These are phyloP conservation scores for Itoplectis maculator DNA, from an alignment of 2,888 invertebrate genomes.

Conservation along the genomic window DNA sequence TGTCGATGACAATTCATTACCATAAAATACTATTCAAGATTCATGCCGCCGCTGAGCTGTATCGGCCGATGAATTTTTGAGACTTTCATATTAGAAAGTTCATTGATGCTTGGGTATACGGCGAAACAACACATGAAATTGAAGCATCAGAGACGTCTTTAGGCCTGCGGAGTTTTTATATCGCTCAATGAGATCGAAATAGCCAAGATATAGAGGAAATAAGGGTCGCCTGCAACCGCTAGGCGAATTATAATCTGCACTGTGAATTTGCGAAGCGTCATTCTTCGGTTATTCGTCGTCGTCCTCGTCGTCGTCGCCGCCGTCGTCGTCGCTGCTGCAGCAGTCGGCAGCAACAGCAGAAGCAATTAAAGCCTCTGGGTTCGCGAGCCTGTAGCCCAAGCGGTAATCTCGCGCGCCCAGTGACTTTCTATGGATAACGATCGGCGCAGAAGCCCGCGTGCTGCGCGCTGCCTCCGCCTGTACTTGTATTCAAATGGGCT, in stretches of 20 bases:
- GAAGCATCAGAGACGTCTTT: conserved; percentile 25
- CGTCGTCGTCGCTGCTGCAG: neutral
- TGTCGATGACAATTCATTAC: conserved; percentile 54
- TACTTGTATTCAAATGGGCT: conserved; percentile 67
- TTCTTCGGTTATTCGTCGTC: conserved; percentile 60
- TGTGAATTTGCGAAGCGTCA: conserved; percentile 50
- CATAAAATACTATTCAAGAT: conserved; percentile 26
- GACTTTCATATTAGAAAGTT: conserved; percentile 60
- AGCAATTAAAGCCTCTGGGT: conserved; percentile 66
- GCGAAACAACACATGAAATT: conserved; percentile 54
- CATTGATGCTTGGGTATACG: conserved; percentile 37
- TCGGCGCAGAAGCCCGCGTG: conserved; percentile 55
- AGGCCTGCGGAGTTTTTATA: conserved; percentile 47
- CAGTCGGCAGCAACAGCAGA: conserved; percentile 45
- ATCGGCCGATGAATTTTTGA: conserved; percentile 41
- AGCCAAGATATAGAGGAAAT: conserved; percentile 4
- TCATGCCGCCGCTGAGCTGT: conserved; percentile 5
- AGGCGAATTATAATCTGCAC: conserved; percentile 58
- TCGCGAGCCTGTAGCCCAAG: conserved; percentile 50
- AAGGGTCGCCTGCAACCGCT: conserved; percentile 10
- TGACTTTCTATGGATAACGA: conserved; percentile 69
- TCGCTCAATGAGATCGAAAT: conserved; percentile 11
- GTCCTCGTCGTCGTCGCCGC: neutral
- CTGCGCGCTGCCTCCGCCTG: conserved; percentile 41
- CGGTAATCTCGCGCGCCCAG: conserved; percentile 65